phyloP scores from a whole-genome alignment of 2,888 invertebrate genomes.

The Archips crataeganus region DNA sequence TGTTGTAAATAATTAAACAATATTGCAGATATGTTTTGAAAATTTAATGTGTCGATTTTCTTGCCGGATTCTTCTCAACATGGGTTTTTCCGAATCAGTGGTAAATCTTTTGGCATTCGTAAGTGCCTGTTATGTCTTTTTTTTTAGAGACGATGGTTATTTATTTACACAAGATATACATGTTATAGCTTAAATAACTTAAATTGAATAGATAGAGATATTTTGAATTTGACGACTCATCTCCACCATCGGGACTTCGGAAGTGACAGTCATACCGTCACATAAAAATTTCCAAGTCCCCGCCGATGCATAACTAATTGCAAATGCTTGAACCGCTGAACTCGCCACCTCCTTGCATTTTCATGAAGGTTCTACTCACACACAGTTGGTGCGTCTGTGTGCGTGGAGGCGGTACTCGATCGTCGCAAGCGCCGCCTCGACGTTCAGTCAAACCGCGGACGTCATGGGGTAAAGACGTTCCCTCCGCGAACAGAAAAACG shows the following conservation, averaged over 20 bases:
- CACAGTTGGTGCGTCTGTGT: slow-evolving; percentile 54
- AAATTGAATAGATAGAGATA: too few species aligned
- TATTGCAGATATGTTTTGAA: too few species aligned
- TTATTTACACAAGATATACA: too few species aligned
- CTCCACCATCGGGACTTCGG: background rate
- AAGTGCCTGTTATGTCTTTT: too few species aligned
- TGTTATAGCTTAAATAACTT: too few species aligned
- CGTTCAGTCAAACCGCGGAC: slow-evolving; percentile 66
- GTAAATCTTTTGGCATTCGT: too few species aligned
- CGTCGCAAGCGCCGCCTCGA: slow-evolving; percentile 75
- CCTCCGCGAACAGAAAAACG: slow-evolving; percentile 25
- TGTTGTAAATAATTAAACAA: too few species aligned
- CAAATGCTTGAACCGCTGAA: slow-evolving; percentile 37
- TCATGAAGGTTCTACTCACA: slow-evolving; percentile 70
- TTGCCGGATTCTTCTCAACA: too few species aligned
- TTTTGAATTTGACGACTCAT: too few species aligned
- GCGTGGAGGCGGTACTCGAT: slow-evolving; percentile 69
- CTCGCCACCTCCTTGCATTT: slow-evolving; percentile 64
- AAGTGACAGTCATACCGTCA: background rate
- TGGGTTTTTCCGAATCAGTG: too few species aligned
- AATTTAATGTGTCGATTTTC: too few species aligned
- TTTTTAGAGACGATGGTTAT: too few species aligned
- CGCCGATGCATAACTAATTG: slow-evolving; percentile 36
- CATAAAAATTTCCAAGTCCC: slow-evolving; percentile 5
- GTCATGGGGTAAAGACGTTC: slow-evolving; percentile 61